These are phyloP conservation scores for Pseudococcus longispinus DNA, from an alignment of 2,888 invertebrate species.

Conservation along the genomic window DNA sequence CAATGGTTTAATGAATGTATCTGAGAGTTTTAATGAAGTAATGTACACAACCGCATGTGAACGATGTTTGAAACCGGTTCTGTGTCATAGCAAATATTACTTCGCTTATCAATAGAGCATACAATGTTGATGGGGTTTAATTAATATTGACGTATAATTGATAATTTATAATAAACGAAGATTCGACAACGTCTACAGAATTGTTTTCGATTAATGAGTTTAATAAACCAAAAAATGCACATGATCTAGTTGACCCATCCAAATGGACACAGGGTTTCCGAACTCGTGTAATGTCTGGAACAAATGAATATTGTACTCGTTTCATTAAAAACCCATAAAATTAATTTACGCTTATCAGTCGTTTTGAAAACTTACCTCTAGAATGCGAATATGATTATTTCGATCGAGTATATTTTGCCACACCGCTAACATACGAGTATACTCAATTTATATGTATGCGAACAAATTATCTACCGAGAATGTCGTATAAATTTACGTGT, in stretches of 20 bases:
- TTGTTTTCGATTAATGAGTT: neutral
- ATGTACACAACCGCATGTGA: neutral
- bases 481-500: too few relatives aligned
- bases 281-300: neutral
- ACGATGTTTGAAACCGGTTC: neutral
- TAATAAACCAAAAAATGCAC: neutral
- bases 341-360: neutral
- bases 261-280: neutral
- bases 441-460: too few relatives aligned
- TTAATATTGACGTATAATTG: neutral
- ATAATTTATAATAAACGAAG: neutral
- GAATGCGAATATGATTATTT: too few relatives aligned
- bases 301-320: neutral
- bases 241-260: neutral
- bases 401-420: neutral
- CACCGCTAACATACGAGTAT: neutral
- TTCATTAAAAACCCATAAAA: constrained; percentile 28
- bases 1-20: neutral
- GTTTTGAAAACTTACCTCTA: neutral
- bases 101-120: neutral
- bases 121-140: neutral
- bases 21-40: neutral
- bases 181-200: neutral
- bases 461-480: too few relatives aligned
- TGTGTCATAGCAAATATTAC: neutral